A percentile compares a stretch with the other conserved stretches of the same genome.
These are phyloP conservation scores for Cardiocondyla obscurior DNA, from an alignment of 1,140 invertebrate genomes.

Conservation along the genomic window DNA sequence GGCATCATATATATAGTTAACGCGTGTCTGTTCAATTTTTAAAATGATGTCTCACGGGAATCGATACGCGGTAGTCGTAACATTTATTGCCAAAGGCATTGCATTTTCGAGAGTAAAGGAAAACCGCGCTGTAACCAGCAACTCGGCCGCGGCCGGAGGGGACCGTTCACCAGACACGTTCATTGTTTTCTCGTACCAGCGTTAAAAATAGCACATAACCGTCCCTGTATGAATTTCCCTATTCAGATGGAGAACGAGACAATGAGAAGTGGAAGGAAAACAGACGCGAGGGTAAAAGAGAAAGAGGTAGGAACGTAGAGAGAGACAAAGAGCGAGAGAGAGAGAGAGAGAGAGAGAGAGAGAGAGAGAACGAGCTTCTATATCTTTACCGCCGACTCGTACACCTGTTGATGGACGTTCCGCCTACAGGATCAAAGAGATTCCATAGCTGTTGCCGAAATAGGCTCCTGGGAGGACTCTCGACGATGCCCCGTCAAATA, in stretches of 20 bases:
- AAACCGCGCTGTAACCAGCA: conserved; percentile 18
- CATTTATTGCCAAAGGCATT: conserved; percentile 31
- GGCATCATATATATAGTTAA: conserved; percentile 33
- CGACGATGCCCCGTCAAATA: conserved; percentile 14
- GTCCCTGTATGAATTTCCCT: conserved; percentile 62
- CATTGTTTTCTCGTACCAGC: conserved; percentile 64
- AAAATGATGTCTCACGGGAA: conserved; percentile 31
- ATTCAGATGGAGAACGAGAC: conserved; percentile 53
- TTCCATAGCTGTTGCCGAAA: conserved; percentile 41
- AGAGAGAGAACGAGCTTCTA: conserved; percentile 3
- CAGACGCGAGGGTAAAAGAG: not conserved
- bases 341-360: not conserved
- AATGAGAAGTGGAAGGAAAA: not conserved
- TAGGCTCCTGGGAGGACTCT: conserved; percentile 50
- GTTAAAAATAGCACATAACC: conserved; percentile 67
- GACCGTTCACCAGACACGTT: not conserved
- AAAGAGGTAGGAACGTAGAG: not conserved
- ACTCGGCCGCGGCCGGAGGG: not conserved
- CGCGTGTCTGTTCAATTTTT: conserved; percentile 24
- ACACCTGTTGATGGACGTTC: conserved; percentile 79
- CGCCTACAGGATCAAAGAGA: conserved; percentile 74
- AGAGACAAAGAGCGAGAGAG: not conserved
- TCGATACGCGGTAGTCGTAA: conserved; percentile 54
- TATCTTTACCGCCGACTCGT: conserved; percentile 61
- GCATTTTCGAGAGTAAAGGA: conserved; percentile 22